Evolutionary conservation across 1,140 invertebrate species (phyloP), one percentile per base, ranked within the genome.

Genomic region (Tetragnatha versicolor): DNA sequence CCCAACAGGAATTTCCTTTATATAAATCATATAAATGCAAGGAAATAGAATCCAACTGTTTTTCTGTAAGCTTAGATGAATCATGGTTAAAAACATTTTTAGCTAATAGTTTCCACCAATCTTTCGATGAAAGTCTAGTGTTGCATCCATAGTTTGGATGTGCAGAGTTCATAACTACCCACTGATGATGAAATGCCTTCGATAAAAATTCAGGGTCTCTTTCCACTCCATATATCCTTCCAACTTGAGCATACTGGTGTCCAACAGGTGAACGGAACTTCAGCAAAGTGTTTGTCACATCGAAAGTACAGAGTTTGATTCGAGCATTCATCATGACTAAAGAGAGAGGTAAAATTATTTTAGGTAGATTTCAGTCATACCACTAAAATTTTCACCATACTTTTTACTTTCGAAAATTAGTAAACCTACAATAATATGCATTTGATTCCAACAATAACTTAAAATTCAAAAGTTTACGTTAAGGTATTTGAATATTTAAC

Each of bases 261-360:
- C 91, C 92, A n/a, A 93, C 89, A 60, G 89, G 87, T 3, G 89
- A 88, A 27, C 88, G 86, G 82, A 93, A 91, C 83, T 90, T 90
- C 27, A 96, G 84, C 49, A 96, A 84, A 0, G 94, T 96, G 79
- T 93, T 92, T 7, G 93, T 96, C 14, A 93, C 91, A 86, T 96
- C 94, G 84, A 97, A 94, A 17, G 94, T 96, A 55, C 96, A 89
- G 79, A 95, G 85, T 72, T 88, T 81, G 25, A 69, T 60, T 20
- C 65, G 37, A 20, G 25, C 29, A 66, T 47, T 68, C 37, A 79
- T 39, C 6, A 55, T 37, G 1, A n/a, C n/a, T n/a, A n/a, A n/a
- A n/a, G n/a, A n/a, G n/a, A n/a, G n/a, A n/a, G n/a, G n/a, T n/a
- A n/a, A n/a, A n/a, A n/a, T n/a, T n/a, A n/a, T n/a, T n/a, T n/a